These are phyloP conservation scores for Planococcus citri DNA, from an alignment of 1,140 invertebrate genomes.

Conservation along the genomic window DNA sequence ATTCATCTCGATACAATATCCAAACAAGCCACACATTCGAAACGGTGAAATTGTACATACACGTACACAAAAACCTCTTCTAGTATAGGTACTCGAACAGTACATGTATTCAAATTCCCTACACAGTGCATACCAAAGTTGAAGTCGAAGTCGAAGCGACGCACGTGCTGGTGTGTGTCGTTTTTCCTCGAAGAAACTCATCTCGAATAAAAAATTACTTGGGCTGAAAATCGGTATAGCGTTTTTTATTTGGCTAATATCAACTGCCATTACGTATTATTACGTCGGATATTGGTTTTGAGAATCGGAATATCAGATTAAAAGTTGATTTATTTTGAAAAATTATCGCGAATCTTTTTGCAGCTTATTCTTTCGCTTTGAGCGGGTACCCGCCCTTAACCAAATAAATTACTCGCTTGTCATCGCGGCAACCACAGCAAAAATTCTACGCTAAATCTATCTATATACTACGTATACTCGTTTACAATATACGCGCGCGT, in stretches of 20 bases:
- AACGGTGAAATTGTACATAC: too few species aligned
- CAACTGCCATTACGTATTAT: conserved; percentile 2
- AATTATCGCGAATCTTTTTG: neutral
- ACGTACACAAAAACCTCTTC: too few species aligned
- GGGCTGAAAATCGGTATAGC: neutral
- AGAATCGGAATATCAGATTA: conserved; percentile 7
- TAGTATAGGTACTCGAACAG: too few species aligned
- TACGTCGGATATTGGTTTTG: neutral
- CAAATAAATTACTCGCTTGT: conserved; percentile 18
- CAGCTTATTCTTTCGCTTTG: neutral
- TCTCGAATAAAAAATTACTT: too few species aligned
- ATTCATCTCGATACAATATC: too few species aligned
- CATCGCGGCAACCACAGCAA: neutral
- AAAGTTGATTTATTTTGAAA: conserved; percentile 8
- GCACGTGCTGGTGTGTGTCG: too few species aligned
- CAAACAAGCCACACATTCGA: too few species aligned
- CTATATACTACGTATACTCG: too few species aligned
- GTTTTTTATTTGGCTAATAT: conserved; percentile 2
- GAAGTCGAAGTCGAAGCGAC: too few species aligned
- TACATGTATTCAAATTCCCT: too few species aligned
- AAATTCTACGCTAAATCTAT: conserved; percentile 12
- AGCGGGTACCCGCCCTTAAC: neutral
- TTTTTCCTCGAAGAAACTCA: too few species aligned
- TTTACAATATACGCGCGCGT: neutral
- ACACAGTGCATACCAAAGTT: too few species aligned